phyloP scores from a whole-genome alignment of 2,113 vertebrate genomes.

The Aegithalos caudatus region DNA sequence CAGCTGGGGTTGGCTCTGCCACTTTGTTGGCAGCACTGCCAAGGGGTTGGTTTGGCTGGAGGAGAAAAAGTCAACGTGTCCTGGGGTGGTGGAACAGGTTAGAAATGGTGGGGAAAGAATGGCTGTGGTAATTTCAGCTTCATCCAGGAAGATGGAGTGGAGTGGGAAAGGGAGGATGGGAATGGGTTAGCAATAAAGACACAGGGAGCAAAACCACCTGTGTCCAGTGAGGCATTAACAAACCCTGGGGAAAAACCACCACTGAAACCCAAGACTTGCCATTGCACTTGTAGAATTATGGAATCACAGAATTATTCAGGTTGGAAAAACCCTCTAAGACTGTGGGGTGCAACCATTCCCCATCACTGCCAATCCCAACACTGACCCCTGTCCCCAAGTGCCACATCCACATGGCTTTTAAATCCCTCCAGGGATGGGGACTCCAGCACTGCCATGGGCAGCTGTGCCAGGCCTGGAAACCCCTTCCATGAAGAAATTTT shows the following conservation, averaged over 20 bases:
- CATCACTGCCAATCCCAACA: not conserved
- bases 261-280: not conserved
- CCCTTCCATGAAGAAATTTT: not conserved
- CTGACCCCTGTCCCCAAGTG: not conserved
- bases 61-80: rapidly evolving
- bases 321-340: not conserved
- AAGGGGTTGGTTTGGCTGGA: not conserved
- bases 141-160: not conserved
- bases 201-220: not conserved
- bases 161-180: not conserved
- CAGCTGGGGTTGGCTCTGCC: not conserved
- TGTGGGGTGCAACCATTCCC: not conserved
- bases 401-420: not conserved
- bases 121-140: not conserved
- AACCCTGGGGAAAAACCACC: not conserved
- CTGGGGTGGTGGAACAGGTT: not conserved
- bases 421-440: not conserved
- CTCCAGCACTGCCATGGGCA: not conserved
- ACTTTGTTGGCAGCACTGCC: not conserved
- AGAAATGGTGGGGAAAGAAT: rapidly evolving
- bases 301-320: too few species aligned
- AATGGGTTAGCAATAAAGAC: not conserved
- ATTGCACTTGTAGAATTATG: rapidly evolving
- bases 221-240: not conserved
- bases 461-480: not conserved